These are phyloP conservation scores for Hucho hucho DNA, from an alignment of 2,113 vertebrate species.

Conservation along the genomic window DNA sequence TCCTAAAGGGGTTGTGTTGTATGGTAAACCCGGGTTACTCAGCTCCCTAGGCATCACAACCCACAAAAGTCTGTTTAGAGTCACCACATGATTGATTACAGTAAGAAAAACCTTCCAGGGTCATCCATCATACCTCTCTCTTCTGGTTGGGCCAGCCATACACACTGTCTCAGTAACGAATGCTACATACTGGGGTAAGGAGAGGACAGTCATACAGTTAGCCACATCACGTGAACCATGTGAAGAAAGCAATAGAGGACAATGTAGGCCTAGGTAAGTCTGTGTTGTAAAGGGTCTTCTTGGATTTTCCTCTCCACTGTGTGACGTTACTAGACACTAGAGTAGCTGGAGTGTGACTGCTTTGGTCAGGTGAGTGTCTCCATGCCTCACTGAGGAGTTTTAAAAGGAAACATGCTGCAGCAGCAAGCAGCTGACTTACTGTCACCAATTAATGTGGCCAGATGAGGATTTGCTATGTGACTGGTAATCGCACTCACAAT, in stretches of 20 bases:
- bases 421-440: slow-evolving; percentile 1
- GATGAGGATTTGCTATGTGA: slow-evolving; percentile 18
- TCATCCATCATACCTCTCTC: slow-evolving; percentile 46
- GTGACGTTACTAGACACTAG: not conserved
- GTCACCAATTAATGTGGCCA: slow-evolving; percentile 10
- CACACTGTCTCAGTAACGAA: slow-evolving; percentile 40
- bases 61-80: slow-evolving; percentile 21
- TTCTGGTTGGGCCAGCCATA: slow-evolving; percentile 23
- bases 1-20: slow-evolving; percentile 14
- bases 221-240: slow-evolving; percentile 33
- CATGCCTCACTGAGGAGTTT: not conserved
- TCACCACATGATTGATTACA: slow-evolving; percentile 53
- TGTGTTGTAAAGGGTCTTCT: no score
- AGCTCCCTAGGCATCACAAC: not conserved
- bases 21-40: slow-evolving; percentile 6
- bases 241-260: not conserved
- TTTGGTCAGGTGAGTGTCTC: not conserved
- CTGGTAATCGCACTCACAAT: slow-evolving; percentile 35
- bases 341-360: not conserved
- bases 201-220: slow-evolving; percentile 49
- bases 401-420: slow-evolving; percentile 1
- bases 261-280: no score
- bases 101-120: slow-evolving; percentile 15
- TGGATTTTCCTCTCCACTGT: not conserved
- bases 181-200: not conserved